Percentiles rank a stretch among this genome's conserved stretches.
Conservation (phyloP, 2,797 vertebrate genomes). For the Todus mexicanus region DNA sequence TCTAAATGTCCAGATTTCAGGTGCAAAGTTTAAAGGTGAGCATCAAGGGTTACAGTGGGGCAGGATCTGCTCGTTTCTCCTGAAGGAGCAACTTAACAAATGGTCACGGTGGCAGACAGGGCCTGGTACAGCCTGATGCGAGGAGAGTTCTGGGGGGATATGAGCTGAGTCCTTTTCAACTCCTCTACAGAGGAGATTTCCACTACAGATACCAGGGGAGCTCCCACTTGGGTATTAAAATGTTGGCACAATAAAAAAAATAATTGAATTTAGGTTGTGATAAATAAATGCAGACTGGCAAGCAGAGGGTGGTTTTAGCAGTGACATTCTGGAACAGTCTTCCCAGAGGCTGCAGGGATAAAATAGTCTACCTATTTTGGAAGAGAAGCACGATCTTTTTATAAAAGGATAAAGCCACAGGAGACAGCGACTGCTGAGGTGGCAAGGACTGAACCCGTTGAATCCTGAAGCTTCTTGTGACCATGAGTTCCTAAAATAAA, state of each 20-base stretch:
- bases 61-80: neutral
- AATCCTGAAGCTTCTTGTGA: conserved; percentile 28
- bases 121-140: neutral
- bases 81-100: neutral
- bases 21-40: neutral
- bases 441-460: neutral
- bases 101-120: neutral
- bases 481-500: conserved; percentile 15
- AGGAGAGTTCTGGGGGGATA: neutral
- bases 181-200: neutral
- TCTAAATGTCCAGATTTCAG: neutral
- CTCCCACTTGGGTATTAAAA: neutral
- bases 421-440: neutral
- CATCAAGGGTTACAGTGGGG: neutral
- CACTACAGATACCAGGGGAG: neutral
- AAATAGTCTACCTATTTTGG: conserved; percentile 39
- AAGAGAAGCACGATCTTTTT: conserved; percentile 14
- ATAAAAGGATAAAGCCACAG: conserved; percentile 36
- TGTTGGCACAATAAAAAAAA: neutral
- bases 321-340: conserved; percentile 22
- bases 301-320: neutral
- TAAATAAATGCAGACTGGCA: neutral
- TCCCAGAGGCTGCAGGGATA: neutral
- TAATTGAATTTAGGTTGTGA: neutral
- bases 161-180: neutral